These are phyloP conservation scores for Platorchestia sp. DNA, from an alignment of 1,140 invertebrate species.

Conservation along the genomic window DNA sequence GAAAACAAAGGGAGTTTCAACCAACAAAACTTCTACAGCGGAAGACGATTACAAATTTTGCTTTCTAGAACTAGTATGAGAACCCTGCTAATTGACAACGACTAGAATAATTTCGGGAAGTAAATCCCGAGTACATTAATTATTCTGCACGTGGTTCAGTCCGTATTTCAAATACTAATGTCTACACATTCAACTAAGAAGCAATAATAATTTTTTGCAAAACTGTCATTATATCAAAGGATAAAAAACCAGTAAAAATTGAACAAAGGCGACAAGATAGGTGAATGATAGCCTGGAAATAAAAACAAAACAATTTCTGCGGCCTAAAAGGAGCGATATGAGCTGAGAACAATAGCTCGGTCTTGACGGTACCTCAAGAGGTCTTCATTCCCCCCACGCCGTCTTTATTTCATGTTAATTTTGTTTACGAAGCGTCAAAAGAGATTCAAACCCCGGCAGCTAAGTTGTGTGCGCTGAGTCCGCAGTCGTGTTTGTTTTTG, in stretches of 20 bases:
- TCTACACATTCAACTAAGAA: too few relatives aligned
- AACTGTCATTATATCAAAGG: too few relatives aligned
- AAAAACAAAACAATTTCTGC: not conserved
- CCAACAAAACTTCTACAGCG: too few relatives aligned
- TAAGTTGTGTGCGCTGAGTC: constrained; percentile 46
- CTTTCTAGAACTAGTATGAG: too few relatives aligned
- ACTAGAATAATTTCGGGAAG: too few relatives aligned
- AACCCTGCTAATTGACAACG: too few relatives aligned
- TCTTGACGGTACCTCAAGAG: not conserved
- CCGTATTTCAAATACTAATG: too few relatives aligned
- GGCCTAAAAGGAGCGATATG: not conserved
- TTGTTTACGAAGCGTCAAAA: constrained; percentile 46
- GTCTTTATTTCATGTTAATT: constrained; percentile 49
- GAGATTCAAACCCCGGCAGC: constrained; percentile 20
- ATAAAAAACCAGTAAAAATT: not conserved
- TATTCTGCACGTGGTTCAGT: too few relatives aligned
- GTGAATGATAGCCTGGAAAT: not conserved
- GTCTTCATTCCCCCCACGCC: not conserved
- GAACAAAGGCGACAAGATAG: not conserved
- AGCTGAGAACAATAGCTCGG: not conserved
- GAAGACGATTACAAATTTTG: too few relatives aligned
- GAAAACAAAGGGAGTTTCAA: too few relatives aligned
- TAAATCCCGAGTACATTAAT: too few relatives aligned
- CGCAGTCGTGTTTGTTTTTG: constrained; percentile 45
- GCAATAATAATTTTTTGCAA: too few relatives aligned